phyloP scores from a whole-genome alignment of 2,113 vertebrate genomes.

The Boulengeromyrus knoepffleri region DNA sequence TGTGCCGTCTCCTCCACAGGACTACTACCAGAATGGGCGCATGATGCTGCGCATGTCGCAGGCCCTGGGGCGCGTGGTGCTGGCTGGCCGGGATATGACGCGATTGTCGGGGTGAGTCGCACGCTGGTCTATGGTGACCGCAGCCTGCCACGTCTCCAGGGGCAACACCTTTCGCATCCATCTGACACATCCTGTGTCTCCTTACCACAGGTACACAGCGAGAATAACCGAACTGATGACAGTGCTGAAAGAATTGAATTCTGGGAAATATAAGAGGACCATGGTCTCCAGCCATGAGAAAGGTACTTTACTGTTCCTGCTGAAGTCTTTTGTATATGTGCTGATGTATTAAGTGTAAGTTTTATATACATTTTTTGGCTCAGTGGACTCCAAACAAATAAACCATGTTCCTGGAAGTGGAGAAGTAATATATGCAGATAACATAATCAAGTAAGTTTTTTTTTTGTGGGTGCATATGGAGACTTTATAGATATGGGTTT shows the following conservation, averaged over 20 bases:
- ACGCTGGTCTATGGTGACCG: not conserved
- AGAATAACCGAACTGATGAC: conserved; percentile 93
- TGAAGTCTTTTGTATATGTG: not conserved
- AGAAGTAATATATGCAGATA: conserved; percentile 76
- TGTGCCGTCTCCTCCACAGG: conserved; percentile 54
- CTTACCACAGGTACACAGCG: conserved; percentile 74
- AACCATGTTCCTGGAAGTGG: conserved; percentile 79
- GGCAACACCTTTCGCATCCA: too few relatives aligned
- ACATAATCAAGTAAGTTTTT: conserved; percentile 83
- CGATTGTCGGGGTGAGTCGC: conserved; percentile 79
- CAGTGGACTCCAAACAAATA: conserved; percentile 49
- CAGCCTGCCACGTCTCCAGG: not conserved
- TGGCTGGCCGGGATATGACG: conserved; percentile 96
- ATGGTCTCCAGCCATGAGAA: conserved; percentile 81
- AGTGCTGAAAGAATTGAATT: conserved; percentile 87
- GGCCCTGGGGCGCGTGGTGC: conserved; percentile 88
- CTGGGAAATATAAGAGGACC: conserved; percentile 89
- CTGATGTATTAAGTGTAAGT: not conserved
- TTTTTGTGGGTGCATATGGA: not conserved
- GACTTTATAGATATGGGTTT: not conserved
- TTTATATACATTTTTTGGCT: conserved; percentile 45
- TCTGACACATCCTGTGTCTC: not conserved
- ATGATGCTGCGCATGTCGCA: conserved; percentile 96
- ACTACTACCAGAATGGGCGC: conserved; percentile 97
- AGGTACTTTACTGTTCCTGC: conserved; percentile 52